Conservation (phyloP, 1,140 invertebrate genomes). For the Anthonomus grandis region DNA sequence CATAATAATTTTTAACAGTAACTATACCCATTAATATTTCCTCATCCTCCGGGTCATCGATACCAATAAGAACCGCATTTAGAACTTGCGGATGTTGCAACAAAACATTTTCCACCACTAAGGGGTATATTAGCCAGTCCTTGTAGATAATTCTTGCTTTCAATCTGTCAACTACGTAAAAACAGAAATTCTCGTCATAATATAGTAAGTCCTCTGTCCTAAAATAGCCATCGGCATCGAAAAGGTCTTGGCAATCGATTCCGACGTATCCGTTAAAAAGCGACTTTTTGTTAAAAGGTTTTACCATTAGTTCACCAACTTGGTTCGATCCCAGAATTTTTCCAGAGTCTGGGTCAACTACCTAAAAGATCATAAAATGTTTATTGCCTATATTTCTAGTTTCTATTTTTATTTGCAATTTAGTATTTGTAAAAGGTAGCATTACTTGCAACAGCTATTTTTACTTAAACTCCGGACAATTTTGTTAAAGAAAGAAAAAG, state of each 20-base stretch:
- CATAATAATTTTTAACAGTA: too few species aligned
- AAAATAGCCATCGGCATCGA: constrained; percentile 64
- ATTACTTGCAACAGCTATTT: too few species aligned
- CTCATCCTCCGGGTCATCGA: constrained; percentile 58
- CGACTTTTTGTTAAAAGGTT: constrained; percentile 38
- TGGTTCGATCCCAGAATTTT: constrained; percentile 25
- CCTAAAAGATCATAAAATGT: constrained; percentile 25
- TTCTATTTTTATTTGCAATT: too few species aligned
- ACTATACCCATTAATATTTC: constrained; percentile 64
- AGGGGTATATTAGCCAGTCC: constrained; percentile 43
- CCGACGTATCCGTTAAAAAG: constrained; percentile 26
- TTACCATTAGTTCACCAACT: constrained; percentile 37
- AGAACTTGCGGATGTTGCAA: constrained; percentile 58
- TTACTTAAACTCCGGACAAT: too few species aligned
- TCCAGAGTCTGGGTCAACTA: constrained; percentile 24
- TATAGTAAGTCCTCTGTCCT: constrained; percentile 72
- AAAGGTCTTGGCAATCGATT: constrained; percentile 21
- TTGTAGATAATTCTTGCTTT: constrained; percentile 74
- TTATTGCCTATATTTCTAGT: too few species aligned
- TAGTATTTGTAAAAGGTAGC: too few species aligned
- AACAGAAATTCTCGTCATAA: constrained; percentile 61
- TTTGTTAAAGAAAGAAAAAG: too few species aligned
- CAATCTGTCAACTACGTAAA: constrained; percentile 68
- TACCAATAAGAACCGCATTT: constrained; percentile 66
- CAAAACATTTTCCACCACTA: constrained; percentile 63